Evolutionary conservation across 2,888 invertebrate species (phyloP).

Genomic region (Molorchus minor): DNA sequence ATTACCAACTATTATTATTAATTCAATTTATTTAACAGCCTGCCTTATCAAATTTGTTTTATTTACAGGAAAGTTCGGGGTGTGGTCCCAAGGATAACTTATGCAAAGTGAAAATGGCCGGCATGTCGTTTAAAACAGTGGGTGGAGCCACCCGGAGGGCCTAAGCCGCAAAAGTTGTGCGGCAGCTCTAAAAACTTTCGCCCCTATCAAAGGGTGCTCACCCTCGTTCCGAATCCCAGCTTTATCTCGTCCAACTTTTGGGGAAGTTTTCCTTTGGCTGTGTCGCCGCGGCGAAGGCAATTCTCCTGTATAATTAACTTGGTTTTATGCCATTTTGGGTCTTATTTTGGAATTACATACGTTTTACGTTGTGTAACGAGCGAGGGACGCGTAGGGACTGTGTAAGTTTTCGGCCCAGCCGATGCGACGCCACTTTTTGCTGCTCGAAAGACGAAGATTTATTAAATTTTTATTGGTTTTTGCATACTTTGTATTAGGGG

Average conservation of each 20-base stretch:
- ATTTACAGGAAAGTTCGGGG: constrained; percentile 48
- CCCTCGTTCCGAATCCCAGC: constrained; percentile 53
- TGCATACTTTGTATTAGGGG: constrained; percentile 32
- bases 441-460: constrained; percentile 53
- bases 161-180: constrained; percentile 63
- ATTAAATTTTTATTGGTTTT: constrained; percentile 51
- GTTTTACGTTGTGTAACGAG: constrained; percentile 54
- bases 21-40: constrained; percentile 46
- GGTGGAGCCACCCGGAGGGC: constrained; percentile 60
- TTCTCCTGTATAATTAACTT: constrained; percentile 62
- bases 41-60: constrained; percentile 44
- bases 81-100: constrained; percentile 61
- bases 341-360: constrained; percentile 56
- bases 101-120: constrained; percentile 64
- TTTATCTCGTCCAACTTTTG: constrained; percentile 53
- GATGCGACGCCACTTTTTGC: constrained; percentile 29
- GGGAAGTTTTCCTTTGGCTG: constrained; percentile 53
- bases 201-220: constrained; percentile 51
- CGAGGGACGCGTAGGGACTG: constrained; percentile 58
- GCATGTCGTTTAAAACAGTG: constrained; percentile 61
- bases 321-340: constrained; percentile 57
- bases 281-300: constrained; percentile 56
- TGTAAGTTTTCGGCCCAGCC: constrained; percentile 51
- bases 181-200: constrained; percentile 62
- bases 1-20: constrained; percentile 45